Conservation (phyloP, 2,888 invertebrate species). For the Ormyrus thymus region DNA sequence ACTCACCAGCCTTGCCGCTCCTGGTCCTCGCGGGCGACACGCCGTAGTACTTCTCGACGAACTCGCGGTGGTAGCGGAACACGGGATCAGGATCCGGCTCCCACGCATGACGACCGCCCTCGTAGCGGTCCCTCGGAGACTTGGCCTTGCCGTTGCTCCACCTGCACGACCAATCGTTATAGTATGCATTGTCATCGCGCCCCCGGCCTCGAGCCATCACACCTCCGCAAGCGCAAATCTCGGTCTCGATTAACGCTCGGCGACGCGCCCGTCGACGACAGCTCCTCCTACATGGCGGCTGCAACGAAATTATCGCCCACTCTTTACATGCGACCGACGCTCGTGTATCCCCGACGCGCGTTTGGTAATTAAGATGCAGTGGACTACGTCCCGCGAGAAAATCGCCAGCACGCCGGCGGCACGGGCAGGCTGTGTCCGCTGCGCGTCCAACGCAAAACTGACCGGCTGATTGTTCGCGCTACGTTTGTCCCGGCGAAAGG, state of each 20-base stretch:
- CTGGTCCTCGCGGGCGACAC: background rate
- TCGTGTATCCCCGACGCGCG: too few relatives aligned
- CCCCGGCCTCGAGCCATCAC: slow-evolving; percentile 23
- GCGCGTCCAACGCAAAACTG: slow-evolving; percentile 37
- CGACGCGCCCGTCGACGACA: too few relatives aligned
- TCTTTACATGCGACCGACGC: too few relatives aligned
- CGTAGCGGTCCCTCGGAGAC: background rate
- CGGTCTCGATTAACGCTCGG: too few relatives aligned
- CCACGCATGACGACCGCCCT: slow-evolving; percentile 9
- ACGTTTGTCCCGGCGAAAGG: slow-evolving; percentile 13
- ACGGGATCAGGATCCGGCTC: slow-evolving; percentile 52
- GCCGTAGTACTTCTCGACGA: slow-evolving; percentile 33
- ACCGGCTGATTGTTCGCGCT: slow-evolving; percentile 1
- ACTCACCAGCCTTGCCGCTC: too few relatives aligned
- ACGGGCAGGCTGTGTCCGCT: background rate
- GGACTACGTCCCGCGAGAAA: too few relatives aligned
- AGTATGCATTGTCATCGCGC: background rate
- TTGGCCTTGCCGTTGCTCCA: slow-evolving; percentile 18
- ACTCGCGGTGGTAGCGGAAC: slow-evolving; percentile 58
- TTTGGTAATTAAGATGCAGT: too few relatives aligned
- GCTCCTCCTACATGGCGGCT: too few relatives aligned
- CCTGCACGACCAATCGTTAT: slow-evolving; percentile 43
- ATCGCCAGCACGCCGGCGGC: too few relatives aligned
- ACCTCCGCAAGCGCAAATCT: background rate
- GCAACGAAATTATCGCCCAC: too few relatives aligned